phyloP scores from a whole-genome alignment of 1,140 invertebrate species.

The Oryctes rhinoceros region DNA sequence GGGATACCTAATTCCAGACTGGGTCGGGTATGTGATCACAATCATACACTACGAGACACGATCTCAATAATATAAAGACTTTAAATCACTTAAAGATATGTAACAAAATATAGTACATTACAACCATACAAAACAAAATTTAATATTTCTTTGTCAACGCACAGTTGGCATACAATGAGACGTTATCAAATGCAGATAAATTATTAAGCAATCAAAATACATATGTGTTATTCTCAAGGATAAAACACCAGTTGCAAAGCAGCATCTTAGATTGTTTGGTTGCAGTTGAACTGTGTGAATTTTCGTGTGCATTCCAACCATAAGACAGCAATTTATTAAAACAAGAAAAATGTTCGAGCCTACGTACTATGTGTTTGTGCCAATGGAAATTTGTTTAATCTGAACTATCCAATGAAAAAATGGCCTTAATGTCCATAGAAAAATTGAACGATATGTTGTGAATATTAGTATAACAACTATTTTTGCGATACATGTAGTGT shows the following conservation, averaged over 20 bases:
- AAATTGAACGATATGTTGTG: slow-evolving; percentile 43
- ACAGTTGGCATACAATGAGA: neutral
- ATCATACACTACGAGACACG: slow-evolving; percentile 46
- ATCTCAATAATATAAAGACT: slow-evolving; percentile 47
- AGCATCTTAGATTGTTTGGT: slow-evolving; percentile 37
- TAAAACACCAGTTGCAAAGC: slow-evolving; percentile 40
- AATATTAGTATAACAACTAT: slow-evolving; percentile 46
- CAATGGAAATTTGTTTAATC: slow-evolving; percentile 46
- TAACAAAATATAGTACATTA: slow-evolving; percentile 20
- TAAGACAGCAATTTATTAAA: slow-evolving; percentile 19
- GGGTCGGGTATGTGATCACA: slow-evolving; percentile 49
- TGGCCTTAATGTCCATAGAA: slow-evolving; percentile 48
- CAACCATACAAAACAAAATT: neutral
- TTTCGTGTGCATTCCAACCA: slow-evolving; percentile 47
- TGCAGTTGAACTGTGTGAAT: slow-evolving; percentile 21
- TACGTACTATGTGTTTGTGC: slow-evolving; percentile 45
- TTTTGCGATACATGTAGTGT: slow-evolving; percentile 44
- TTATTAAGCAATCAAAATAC: slow-evolving; percentile 36
- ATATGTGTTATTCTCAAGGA: slow-evolving; percentile 39
- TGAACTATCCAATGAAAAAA: slow-evolving; percentile 51
- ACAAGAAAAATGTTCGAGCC: slow-evolving; percentile 18
- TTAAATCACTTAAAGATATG: slow-evolving; percentile 40
- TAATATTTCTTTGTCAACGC: slow-evolving; percentile 20
- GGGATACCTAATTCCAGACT: slow-evolving; percentile 34
- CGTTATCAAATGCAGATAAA: neutral